Conservation (phyloP, 2,113 vertebrate genomes). For the Hyla sarda region DNA sequence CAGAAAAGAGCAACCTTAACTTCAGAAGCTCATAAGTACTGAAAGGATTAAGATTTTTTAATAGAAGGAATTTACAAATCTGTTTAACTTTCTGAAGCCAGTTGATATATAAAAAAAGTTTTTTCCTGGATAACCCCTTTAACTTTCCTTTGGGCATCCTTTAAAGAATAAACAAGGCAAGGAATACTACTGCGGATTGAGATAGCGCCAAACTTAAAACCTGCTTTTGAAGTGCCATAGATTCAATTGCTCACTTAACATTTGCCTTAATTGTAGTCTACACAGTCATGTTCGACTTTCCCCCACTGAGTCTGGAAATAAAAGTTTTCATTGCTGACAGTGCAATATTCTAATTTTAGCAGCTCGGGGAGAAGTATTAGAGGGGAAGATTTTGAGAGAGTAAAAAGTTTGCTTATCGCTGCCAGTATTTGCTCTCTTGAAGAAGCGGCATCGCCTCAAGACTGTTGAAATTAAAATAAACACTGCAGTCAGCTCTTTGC, state of each 20-base stretch:
- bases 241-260: constrained; percentile 41
- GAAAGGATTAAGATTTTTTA: too few species aligned
- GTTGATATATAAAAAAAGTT: too few species aligned
- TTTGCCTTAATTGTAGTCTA: constrained; percentile 42
- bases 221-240: constrained; percentile 13
- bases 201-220: constrained; percentile 26
- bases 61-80: too few species aligned
- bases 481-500: constrained; percentile 60
- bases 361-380: constrained; percentile 54
- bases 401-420: constrained; percentile 59
- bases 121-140: too few species aligned
- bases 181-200: neutral
- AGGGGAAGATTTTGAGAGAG: constrained; percentile 45
- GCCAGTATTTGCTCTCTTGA: constrained; percentile 54
- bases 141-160: too few species aligned
- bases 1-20: too few species aligned
- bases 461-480: constrained; percentile 69
- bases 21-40: too few species aligned
- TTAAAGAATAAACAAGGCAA: neutral
- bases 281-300: neutral
- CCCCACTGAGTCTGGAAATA: neutral
- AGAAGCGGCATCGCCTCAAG: constrained; percentile 63
- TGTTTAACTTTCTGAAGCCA: too few species aligned
- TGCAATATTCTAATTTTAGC: constrained; percentile 55
- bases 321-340: constrained; percentile 50